Evolutionary conservation across 2,113 vertebrate species (phyloP).

Genomic region (Gymnocephalus cernua): DNA sequence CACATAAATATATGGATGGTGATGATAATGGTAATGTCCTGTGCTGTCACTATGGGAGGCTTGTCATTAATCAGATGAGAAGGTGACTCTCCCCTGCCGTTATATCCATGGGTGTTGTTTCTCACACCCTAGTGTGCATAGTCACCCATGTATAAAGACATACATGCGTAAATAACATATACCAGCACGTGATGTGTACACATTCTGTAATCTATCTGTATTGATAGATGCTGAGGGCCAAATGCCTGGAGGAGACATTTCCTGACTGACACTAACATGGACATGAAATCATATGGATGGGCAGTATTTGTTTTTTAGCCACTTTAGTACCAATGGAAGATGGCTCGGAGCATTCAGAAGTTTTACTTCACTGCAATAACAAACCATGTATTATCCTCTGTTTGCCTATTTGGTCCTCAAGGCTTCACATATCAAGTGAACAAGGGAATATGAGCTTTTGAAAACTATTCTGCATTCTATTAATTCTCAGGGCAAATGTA

Average conservation of each 20-base stretch:
- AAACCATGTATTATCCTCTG: not conserved
- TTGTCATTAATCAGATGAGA: slow-evolving; percentile 78
- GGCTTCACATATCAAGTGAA: not conserved
- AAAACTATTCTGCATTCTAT: not conserved
- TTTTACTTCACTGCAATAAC: slow-evolving; percentile 1
- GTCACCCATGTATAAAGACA: not conserved
- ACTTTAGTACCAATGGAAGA: not conserved
- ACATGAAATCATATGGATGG: not conserved
- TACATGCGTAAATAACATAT: not conserved
- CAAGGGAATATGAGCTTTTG: not conserved
- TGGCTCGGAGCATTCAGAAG: not conserved
- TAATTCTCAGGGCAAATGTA: not conserved
- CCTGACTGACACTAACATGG: not conserved
- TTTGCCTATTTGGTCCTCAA: not conserved
- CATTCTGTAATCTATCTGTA: not conserved
- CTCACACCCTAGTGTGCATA: slow-evolving; percentile 19
- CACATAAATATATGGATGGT: slow-evolving; percentile 34
- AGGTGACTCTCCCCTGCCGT: slow-evolving; percentile 63
- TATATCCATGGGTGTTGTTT: slow-evolving; percentile 63
- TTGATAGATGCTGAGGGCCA: not conserved
- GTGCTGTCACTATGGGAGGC: slow-evolving; percentile 62
- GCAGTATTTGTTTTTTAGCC: not conserved
- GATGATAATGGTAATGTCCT: slow-evolving; percentile 71
- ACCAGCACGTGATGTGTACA: not conserved
- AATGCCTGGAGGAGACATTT: not conserved